Conservation (phyloP, 2,888 invertebrate genomes). For the Drosophila emarginata region DNA sequence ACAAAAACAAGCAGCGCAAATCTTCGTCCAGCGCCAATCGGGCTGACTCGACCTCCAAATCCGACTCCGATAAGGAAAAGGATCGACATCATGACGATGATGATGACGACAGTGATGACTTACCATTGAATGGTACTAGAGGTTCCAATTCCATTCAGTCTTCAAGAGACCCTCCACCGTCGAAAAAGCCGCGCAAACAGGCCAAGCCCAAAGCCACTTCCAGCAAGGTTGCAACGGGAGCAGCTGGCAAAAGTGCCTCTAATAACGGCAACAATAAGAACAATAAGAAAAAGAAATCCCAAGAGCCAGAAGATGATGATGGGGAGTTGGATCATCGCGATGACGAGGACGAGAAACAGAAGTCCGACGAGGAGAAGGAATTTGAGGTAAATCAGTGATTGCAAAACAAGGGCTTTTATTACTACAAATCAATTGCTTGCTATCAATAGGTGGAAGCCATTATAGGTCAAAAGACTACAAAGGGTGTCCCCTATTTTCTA, state of each 20-base stretch:
- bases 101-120: slow-evolving; percentile 70
- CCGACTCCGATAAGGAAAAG: background rate
- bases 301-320: background rate
- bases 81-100: slow-evolving; percentile 20
- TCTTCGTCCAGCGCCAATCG: slow-evolving; percentile 9
- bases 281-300: slow-evolving; percentile 16
- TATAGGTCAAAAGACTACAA: slow-evolving; percentile 87
- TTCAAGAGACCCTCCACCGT: slow-evolving; percentile 53
- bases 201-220: slow-evolving; percentile 30
- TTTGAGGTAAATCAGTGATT: slow-evolving; percentile 63
- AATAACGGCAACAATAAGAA: slow-evolving; percentile 26
- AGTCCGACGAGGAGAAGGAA: slow-evolving; percentile 69
- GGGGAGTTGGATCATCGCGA: background rate
- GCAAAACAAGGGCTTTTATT: background rate
- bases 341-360: slow-evolving; percentile 17
- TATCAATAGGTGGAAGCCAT: slow-evolving; percentile 86
- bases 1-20: slow-evolving; percentile 3
- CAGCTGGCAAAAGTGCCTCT: slow-evolving; percentile 19
- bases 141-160: slow-evolving; percentile 69
- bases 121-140: slow-evolving; percentile 71
- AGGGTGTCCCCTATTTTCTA: slow-evolving; percentile 87
- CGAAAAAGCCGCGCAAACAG: slow-evolving; percentile 50
- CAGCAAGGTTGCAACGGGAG: slow-evolving; percentile 7
- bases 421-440: background rate
- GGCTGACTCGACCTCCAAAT: slow-evolving; percentile 11